Evolutionary conservation across 2,888 invertebrate genomes (phyloP).

Genomic region (Thera britannica): DNA sequence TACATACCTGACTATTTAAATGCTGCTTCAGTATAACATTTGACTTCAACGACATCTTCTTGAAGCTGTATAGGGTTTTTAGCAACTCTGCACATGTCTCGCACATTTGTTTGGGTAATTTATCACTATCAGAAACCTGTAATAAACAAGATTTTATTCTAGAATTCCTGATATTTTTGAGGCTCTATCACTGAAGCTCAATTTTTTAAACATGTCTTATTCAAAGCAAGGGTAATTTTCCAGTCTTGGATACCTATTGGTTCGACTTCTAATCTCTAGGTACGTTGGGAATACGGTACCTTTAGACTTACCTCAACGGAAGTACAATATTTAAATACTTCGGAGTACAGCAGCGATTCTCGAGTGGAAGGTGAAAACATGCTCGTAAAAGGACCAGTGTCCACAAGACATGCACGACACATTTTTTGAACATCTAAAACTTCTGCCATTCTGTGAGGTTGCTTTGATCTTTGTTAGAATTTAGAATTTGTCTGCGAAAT

Average conservation of each 20-base stretch:
- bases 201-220: no score
- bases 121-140: conserved; percentile 71
- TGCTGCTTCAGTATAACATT: conserved; percentile 73
- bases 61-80: conserved; percentile 75
- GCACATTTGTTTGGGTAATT: conserved; percentile 74
- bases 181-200: no score
- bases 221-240: no score
- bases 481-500: not conserved
- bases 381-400: conserved; percentile 70
- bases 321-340: conserved; percentile 77
- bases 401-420: conserved; percentile 75
- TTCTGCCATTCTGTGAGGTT: conserved; percentile 50
- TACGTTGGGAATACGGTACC: not conserved
- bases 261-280: no score
- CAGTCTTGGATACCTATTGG: no score
- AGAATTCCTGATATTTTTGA: no score
- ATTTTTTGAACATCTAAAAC: conserved; percentile 68
- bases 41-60: conserved; percentile 73
- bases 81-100: conserved; percentile 71
- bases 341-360: conserved; percentile 42
- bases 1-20: conserved; percentile 51
- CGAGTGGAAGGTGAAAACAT: conserved; percentile 71
- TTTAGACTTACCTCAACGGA: conserved; percentile 69
- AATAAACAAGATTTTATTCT: conserved; percentile 27
- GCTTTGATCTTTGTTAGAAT: not conserved